A percentile compares a stretch with the other conserved stretches of the same genome.
Conservation (phyloP, 2,888 invertebrate genomes). For the Drosophila algonquin region DNA sequence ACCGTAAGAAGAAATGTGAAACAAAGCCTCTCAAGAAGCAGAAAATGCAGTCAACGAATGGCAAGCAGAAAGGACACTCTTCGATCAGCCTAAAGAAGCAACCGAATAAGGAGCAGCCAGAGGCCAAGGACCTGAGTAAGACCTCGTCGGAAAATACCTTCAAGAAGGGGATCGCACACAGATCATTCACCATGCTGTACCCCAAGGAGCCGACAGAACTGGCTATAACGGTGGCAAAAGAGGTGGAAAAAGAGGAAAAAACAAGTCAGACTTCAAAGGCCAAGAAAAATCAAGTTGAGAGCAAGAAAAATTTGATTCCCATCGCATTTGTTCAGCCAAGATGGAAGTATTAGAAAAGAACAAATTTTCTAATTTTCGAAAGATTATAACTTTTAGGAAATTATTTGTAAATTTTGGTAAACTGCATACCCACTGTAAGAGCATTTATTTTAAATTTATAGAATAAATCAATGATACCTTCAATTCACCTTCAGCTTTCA, state of each 20-base stretch:
- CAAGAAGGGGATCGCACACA: not conserved
- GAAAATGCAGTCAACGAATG: not conserved
- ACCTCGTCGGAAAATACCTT: not conserved
- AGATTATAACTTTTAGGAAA: not conserved
- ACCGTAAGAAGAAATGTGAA: not conserved
- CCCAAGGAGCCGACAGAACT: not conserved
- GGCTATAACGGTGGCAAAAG: not conserved
- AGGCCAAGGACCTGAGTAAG: not conserved
- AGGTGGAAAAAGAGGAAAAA: not conserved
- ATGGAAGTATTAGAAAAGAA: not conserved
- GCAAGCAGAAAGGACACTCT: not conserved
- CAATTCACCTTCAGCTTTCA: not conserved
- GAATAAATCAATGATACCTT: not conserved
- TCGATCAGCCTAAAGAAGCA: not conserved
- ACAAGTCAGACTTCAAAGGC: rapidly evolving
- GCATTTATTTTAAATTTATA: not conserved
- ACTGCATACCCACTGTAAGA: no score
- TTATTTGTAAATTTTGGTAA: not conserved
- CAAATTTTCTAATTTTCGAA: not conserved
- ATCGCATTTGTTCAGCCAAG: not conserved
- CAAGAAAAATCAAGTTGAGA: not conserved
- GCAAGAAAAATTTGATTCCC: not conserved
- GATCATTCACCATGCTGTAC: not conserved
- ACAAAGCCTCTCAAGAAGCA: not conserved
- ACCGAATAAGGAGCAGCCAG: not conserved